These are phyloP conservation scores for Eupithecia insigniata DNA, from an alignment of 2,888 invertebrate species.

Conservation along the genomic window DNA sequence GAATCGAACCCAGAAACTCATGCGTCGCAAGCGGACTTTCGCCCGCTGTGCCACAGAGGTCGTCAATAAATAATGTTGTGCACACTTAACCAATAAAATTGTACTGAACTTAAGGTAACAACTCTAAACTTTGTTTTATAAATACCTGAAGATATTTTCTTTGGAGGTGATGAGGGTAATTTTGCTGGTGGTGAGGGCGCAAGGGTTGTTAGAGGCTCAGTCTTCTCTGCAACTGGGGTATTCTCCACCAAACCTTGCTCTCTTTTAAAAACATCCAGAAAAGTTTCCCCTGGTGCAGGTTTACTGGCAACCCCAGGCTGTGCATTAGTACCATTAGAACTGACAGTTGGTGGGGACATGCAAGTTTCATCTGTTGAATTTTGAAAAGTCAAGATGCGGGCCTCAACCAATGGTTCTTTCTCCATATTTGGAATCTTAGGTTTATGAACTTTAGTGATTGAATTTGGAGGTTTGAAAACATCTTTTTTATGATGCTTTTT, in stretches of 20 bases:
- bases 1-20: background rate
- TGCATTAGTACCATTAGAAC: slow-evolving; percentile 72
- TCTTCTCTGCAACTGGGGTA: slow-evolving; percentile 57
- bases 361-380: slow-evolving; percentile 61
- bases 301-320: slow-evolving; percentile 55
- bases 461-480: slow-evolving; percentile 33
- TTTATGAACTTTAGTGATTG: slow-evolving; percentile 71
- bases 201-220: slow-evolving; percentile 52
- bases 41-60: background rate
- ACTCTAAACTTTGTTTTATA: background rate
- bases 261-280: slow-evolving; percentile 79
- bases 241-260: slow-evolving; percentile 71
- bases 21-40: background rate
- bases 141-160: slow-evolving; percentile 66
- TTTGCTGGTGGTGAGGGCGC: slow-evolving; percentile 49
- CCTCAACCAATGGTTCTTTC: slow-evolving; percentile 57
- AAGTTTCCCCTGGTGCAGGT: slow-evolving; percentile 64
- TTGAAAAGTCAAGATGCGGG: slow-evolving; percentile 56
- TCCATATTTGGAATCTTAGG: slow-evolving; percentile 62
- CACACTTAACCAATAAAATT: background rate
- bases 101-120: background rate
- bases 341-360: slow-evolving; percentile 56
- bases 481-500: slow-evolving; percentile 51
- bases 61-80: background rate
- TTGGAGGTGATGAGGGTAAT: slow-evolving; percentile 59